Evolutionary conservation across 2,113 vertebrate species (phyloP).

Genomic region (Indicator maculatus): DNA sequence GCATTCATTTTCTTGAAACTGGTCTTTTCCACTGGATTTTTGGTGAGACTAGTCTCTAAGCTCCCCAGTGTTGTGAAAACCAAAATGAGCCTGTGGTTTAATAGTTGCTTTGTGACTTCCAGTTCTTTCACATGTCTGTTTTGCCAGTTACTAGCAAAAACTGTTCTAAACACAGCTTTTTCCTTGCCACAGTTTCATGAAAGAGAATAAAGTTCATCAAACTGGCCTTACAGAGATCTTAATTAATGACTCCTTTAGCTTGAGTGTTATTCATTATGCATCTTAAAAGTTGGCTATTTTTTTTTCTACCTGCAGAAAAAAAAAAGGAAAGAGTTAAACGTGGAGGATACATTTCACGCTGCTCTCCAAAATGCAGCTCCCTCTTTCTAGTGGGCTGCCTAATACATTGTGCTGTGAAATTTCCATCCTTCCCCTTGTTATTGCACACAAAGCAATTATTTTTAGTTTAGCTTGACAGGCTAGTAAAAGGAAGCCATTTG

Average conservation of each 20-base stretch:
- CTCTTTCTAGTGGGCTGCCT: not conserved
- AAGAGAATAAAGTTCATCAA: not conserved
- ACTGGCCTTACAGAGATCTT: not conserved
- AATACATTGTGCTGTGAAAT: not conserved
- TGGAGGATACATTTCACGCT: not conserved
- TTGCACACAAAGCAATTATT: conserved; percentile 21
- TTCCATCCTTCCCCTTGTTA: not conserved
- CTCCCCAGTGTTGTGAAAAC: not conserved
- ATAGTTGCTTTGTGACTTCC: not conserved
- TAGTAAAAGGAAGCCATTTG: conserved; percentile 9
- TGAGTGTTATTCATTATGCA: not conserved
- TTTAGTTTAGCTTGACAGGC: conserved; percentile 21
- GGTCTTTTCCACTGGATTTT: not conserved
- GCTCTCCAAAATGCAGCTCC: not conserved
- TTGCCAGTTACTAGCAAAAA: not conserved
- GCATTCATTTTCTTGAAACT: not conserved
- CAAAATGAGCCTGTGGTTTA: not conserved
- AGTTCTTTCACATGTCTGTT: not conserved
- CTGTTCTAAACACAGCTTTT: not conserved
- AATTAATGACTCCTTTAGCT: not conserved
- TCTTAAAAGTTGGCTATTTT: not conserved
- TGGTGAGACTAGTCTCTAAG: not conserved
- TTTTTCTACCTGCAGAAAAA: not conserved
- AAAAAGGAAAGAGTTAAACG: not conserved
- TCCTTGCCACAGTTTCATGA: not conserved